Base-by-base conservation (phyloP, 2,113 vertebrate species). In the Dromas ardeola region DNA sequence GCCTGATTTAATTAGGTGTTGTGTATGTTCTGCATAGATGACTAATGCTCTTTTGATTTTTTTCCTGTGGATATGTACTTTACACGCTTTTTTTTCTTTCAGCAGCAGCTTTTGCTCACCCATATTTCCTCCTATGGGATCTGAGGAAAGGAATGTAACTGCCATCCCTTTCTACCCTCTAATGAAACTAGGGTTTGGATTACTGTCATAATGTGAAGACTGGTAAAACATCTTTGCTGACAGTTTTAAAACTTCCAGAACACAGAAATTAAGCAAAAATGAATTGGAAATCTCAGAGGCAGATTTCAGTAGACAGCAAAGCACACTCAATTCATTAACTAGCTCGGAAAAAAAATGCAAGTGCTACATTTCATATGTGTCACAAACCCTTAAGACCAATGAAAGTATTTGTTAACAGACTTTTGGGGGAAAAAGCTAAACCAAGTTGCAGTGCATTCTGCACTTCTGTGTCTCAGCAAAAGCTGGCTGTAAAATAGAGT, bases 1-100 rank as follows among this genome's bases (percentile, higher is more conserved):
- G 96, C 82, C 69, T 95, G 87, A 94, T 97, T 97, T 95, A 97
- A 97, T 97, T 85, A 96, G 92, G 87, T 72, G 88, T 88, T 52
- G 53, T 90, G 81, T 96, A 93, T 90, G 96, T 94, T 96, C 86
- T 89, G 91, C 70, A 87, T 16, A 61, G 73, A 70, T 72, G 71
- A 73, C 74, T 89, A 70, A 91, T 2, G 3, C 25, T 66, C 26
- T 66, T 91, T 40, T 66, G 22, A 17, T 30, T 81, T 77, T 90
- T 77, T 93, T 47, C 81, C 78, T n/a, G 2, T 21, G 50, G n/a
- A 36, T 73, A 61, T 0, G 0, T 73, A 79, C 80, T 93, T 95
- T 65, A 61, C 59, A 49, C 25, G 42, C 38, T 88, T 74, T 77
- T 42, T 72, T 71, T 81, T 45, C 61, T 58, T 85, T 56, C 49